phyloP scores from a whole-genome alignment of 2,888 invertebrate species.

The Microctonus hyperodae region DNA sequence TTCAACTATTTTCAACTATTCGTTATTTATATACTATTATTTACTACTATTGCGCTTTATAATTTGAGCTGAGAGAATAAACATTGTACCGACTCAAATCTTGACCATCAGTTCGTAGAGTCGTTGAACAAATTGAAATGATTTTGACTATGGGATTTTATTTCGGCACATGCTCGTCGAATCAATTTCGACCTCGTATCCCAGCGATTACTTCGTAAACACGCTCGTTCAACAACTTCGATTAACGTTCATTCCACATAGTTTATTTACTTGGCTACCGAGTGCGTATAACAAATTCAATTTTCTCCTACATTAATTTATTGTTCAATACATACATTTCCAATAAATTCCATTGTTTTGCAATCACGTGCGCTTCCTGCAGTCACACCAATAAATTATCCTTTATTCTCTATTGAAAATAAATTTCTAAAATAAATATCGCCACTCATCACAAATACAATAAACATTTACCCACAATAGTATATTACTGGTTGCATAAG shows the following conservation, averaged over 20 bases:
- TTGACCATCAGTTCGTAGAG: background rate
- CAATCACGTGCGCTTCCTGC: background rate
- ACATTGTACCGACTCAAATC: background rate
- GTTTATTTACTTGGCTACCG: constrained; percentile 16
- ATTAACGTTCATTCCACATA: constrained; percentile 16
- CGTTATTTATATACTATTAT: too few species aligned
- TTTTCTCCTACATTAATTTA: constrained; percentile 38
- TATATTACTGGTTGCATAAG: background rate
- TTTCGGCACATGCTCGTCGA: background rate
- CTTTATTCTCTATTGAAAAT: background rate
- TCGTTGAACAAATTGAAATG: background rate
- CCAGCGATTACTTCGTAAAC: constrained; percentile 25
- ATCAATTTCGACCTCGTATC: constrained; percentile 4
- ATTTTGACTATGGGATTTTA: background rate
- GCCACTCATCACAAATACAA: background rate
- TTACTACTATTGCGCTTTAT: too few species aligned
- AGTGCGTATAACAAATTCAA: constrained; percentile 33
- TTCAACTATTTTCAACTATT: too few species aligned
- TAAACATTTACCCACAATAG: background rate
- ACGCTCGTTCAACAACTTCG: constrained; percentile 18
- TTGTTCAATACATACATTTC: constrained; percentile 38
- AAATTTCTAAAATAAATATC: background rate
- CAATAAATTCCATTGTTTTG: background rate
- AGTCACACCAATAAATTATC: background rate
- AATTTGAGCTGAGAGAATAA: background rate